Evolutionary conservation across 1,140 invertebrate genomes (phyloP).

Genomic region (Caenorhabditis elegans): DNA sequence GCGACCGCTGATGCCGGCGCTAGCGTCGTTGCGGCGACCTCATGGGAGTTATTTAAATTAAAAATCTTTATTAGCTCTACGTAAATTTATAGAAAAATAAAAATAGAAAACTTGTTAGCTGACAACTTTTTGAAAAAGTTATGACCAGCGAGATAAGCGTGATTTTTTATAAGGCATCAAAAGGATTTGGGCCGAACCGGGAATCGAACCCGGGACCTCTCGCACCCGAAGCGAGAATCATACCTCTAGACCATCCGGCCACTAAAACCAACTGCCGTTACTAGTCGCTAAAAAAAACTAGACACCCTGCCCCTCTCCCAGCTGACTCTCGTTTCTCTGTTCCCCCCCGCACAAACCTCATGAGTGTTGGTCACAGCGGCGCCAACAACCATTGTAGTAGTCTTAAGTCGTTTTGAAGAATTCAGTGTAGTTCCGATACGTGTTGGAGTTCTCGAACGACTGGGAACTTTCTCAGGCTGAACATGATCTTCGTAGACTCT

Average conservation of each 20-base stretch:
- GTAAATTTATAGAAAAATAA: neutral
- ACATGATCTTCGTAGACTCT: constrained; percentile 1
- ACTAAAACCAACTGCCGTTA: neutral
- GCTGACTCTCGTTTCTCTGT: neutral
- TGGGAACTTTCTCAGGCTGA: neutral
- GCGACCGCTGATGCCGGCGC: no score
- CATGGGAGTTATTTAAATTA: no score
- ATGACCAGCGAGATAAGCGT: no score
- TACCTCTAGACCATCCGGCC: constrained; percentile 69
- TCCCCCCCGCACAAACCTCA: neutral
- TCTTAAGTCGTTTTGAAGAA: constrained; percentile 9
- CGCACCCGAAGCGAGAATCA: constrained; percentile 71
- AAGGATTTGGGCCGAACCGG: constrained; percentile 44
- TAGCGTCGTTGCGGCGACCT: no score
- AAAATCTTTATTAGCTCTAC: no score
- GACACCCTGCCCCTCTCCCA: neutral
- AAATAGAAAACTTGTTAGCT: no score
- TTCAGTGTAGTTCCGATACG: neutral
- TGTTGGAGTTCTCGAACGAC: neutral
- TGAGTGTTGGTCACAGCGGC: neutral
- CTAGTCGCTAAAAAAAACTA: no score
- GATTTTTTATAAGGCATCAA: neutral
- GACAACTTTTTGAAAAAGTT: no score
- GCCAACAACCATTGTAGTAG: neutral
- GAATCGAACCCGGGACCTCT: constrained; percentile 70